Base-by-base conservation (phyloP, 2,888 invertebrate genomes). In the Theretra japonica region DNA sequence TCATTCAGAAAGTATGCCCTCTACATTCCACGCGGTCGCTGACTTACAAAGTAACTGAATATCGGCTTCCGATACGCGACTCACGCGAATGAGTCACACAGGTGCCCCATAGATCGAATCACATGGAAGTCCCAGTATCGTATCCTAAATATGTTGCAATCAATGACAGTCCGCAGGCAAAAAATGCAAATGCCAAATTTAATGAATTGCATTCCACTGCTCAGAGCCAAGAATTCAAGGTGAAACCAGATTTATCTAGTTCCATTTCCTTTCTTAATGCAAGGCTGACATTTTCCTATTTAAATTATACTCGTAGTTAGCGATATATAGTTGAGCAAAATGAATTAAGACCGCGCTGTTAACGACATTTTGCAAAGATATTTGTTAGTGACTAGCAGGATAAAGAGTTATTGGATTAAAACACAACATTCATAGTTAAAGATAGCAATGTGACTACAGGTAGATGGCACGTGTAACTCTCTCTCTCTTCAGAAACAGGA, bases 241-340 rank as follows among this genome's bases (percentile, higher is more conserved):
- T 48, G 41, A 65, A 65, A 65, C 65, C 41, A 23, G 65, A 65
- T 65, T 65, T 21, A 23, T 65, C 65, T 65, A 41, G 41, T 65
- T 65, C 19, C 6, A 65, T 48, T 65, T 48, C 48, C 65, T 48
- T 65, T 65, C 65, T 23, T 65, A 65, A 65, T 23, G 41, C 65
- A 65, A 65, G 65, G 65, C 48, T 65, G 65, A 65, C 23, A 65
- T 65, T 65, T 48, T 65, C 33, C 33, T 62, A 21, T 53, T 53
- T 53, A 19, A 53, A 53, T 53, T 53, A 53, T 53, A 53, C n/a
- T 53, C n/a, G n/a, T n/a, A n/a, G n/a, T 53, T 6, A n/a, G 6
- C 53, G 53, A 53, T 53, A 53, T 19, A 53, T 53, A 53, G n/a
- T 53, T 53, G 53, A 53, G n/a, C 53, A n/a, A 53, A 53, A 11